phyloP scores from a whole-genome alignment of 2,113 vertebrate species.

The Australoheros scitulus region DNA sequence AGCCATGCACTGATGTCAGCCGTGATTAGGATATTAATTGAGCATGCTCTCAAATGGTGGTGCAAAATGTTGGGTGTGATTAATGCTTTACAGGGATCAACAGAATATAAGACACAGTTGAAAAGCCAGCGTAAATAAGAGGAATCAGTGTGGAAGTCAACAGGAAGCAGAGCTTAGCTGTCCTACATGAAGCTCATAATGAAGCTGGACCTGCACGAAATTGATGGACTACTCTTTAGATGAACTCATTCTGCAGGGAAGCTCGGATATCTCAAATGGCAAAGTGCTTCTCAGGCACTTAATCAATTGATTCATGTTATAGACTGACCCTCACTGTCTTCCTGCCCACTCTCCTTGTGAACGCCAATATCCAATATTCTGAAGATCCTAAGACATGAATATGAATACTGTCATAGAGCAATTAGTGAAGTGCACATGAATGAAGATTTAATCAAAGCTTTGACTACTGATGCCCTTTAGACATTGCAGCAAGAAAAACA shows the following conservation, averaged over 20 bases:
- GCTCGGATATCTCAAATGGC: slow-evolving; percentile 43
- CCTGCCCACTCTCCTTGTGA: background rate
- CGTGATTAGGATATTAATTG: slow-evolving; percentile 61
- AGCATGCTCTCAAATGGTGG: slow-evolving; percentile 43
- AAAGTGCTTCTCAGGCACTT: slow-evolving; percentile 56
- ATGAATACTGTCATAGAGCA: slow-evolving; percentile 15
- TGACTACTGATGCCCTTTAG: slow-evolving; percentile 24
- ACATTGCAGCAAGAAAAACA: background rate
- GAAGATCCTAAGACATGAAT: slow-evolving; percentile 23
- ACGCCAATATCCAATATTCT: slow-evolving; percentile 26
- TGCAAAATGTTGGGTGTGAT: slow-evolving; percentile 14
- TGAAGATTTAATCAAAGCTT: slow-evolving; percentile 32
- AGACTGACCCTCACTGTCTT: slow-evolving; percentile 30
- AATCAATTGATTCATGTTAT: slow-evolving; percentile 61
- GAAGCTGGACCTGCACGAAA: slow-evolving; percentile 7
- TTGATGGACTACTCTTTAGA: slow-evolving; percentile 44
- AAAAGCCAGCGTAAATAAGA: slow-evolving; percentile 4
- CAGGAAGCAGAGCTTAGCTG: background rate
- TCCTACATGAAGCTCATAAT: background rate
- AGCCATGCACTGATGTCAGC: slow-evolving; percentile 28
- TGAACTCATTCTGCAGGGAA: slow-evolving; percentile 42
- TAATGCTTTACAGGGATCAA: slow-evolving; percentile 15
- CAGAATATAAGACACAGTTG: background rate
- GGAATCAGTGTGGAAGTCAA: background rate
- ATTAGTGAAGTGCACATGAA: slow-evolving; percentile 11